Evolutionary conservation across 2,113 vertebrate genomes (phyloP), one percentile per base, ranked within the genome.

Genomic region (Clarias macrocephalus): DNA sequence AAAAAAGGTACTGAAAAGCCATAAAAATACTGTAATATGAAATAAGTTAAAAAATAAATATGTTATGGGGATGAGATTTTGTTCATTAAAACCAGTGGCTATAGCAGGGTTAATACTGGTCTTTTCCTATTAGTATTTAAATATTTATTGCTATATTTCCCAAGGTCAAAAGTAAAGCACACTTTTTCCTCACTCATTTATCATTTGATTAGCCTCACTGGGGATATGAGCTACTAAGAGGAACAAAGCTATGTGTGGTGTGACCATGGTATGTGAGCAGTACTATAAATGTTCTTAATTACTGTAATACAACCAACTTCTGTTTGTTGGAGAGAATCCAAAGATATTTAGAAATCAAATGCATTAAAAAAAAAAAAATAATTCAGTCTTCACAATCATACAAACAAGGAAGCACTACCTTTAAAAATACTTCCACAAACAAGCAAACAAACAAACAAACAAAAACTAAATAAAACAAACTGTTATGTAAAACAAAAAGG

Each of bases 261-360:
- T 86, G 86, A 87, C 86, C 85, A 88, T 91, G 89, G 85, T 89
- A 63, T 85, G 84, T 37, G 65, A 85, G 86, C 63, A 84, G 79
- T 85, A 90, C 88, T 83, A 8, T 82, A 54, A 89, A 81, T 56
- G 42, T 92, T 90, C 92, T 92, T 92, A 93, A 91, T 88, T 87
- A 75, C 25, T 28, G 33, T 21, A 25, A 28, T 28, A 52, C 37
- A 88, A 54, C 48, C 13, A 48, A n/a, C 21, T 68, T 86, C 86
- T 89, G 82, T 91, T 79, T 90, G 91, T 87, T 82, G 23, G 89
- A 92, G 77, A 93, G 83, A 91, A 90, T 88, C 89, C 87, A 88
- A 89, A 89, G 88, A 92, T 91, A 88, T 86, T 85, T 66, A 88
- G n/a, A 30, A 75, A 60, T 59, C 56, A 25, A 19, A 70, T 48